phyloP scores from a whole-genome alignment of 2,797 vertebrate species.

The Bothrops alternatus region DNA sequence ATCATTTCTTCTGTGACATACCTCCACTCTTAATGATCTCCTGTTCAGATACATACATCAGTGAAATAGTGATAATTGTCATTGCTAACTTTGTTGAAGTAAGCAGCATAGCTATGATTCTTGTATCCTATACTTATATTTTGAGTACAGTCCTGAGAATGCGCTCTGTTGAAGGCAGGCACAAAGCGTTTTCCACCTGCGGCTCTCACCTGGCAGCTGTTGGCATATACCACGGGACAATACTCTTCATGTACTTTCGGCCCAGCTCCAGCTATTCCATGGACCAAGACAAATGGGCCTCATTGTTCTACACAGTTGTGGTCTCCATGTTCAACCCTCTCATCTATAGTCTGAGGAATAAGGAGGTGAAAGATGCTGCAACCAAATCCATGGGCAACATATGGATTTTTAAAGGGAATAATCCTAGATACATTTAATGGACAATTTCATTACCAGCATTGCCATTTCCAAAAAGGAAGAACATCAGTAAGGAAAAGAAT shows the following conservation, averaged over 20 bases:
- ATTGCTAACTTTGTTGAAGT: neutral
- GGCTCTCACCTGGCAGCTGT: constrained; percentile 51
- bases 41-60: constrained; percentile 57
- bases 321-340: constrained; percentile 57
- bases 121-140: too few relatives aligned
- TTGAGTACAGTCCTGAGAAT: constrained; percentile 29
- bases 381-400: neutral
- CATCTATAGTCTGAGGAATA: constrained; percentile 60
- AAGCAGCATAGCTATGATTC: too few relatives aligned
- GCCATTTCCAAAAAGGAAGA: neutral
- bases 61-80: constrained; percentile 48
- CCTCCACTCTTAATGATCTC: constrained; percentile 56
- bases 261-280: constrained; percentile 30
- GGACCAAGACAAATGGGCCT: constrained; percentile 19
- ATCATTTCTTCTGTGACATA: constrained; percentile 61
- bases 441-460: neutral
- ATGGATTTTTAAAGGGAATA: neutral
- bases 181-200: constrained; percentile 55
- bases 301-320: constrained; percentile 48
- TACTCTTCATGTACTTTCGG: constrained; percentile 57
- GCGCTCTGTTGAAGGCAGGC: constrained; percentile 7
- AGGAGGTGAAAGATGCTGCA: constrained; percentile 51
- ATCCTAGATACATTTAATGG: neutral
- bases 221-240: constrained; percentile 51
- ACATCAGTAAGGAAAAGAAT: neutral